phyloP scores from a whole-genome alignment of 2,113 vertebrate genomes.

The Chlamydotis undulata region DNA sequence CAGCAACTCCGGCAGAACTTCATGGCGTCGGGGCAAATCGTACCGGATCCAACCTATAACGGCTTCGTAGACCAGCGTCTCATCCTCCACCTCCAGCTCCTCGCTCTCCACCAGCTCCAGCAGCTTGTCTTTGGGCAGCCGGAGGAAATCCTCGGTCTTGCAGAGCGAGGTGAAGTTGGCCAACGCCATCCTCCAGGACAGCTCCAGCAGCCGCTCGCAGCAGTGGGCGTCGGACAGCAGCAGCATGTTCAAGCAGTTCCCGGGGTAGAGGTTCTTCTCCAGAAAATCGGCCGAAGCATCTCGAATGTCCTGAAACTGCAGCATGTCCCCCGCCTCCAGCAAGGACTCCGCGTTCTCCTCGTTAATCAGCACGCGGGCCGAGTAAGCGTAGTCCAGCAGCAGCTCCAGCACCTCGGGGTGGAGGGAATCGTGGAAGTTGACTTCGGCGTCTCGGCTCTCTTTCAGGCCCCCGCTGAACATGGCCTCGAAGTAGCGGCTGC shows the following conservation, averaged over 20 bases:
- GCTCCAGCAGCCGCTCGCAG: conserved; percentile 81
- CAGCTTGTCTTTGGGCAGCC: conserved; percentile 81
- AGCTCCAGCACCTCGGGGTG: conserved; percentile 84
- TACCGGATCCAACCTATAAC: conserved; percentile 85
- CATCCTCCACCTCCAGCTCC: conserved; percentile 54
- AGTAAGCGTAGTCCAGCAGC: conserved; percentile 83
- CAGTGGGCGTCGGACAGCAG: conserved; percentile 82
- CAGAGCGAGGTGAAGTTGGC: conserved; percentile 83
- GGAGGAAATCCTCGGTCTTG: conserved; percentile 84
- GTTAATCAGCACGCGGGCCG: conserved; percentile 83
- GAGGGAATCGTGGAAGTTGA: conserved; percentile 82
- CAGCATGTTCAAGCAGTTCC: conserved; percentile 84
- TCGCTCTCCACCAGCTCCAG: conserved; percentile 67
- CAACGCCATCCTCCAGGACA: conserved; percentile 84
- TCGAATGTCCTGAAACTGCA: conserved; percentile 83
- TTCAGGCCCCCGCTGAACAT: conserved; percentile 86
- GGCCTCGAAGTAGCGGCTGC: conserved; percentile 85
- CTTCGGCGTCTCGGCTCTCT: conserved; percentile 80
- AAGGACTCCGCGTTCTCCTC: conserved; percentile 84
- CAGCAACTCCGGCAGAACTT: conserved; percentile 78
- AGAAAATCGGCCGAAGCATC: conserved; percentile 83
- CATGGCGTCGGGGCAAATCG: conserved; percentile 77
- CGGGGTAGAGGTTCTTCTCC: conserved; percentile 83
- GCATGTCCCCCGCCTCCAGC: conserved; percentile 83
- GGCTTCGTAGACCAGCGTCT: conserved; percentile 79